Conservation (phyloP, 2,113 vertebrate genomes). For the Phaethornis superciliosus region DNA sequence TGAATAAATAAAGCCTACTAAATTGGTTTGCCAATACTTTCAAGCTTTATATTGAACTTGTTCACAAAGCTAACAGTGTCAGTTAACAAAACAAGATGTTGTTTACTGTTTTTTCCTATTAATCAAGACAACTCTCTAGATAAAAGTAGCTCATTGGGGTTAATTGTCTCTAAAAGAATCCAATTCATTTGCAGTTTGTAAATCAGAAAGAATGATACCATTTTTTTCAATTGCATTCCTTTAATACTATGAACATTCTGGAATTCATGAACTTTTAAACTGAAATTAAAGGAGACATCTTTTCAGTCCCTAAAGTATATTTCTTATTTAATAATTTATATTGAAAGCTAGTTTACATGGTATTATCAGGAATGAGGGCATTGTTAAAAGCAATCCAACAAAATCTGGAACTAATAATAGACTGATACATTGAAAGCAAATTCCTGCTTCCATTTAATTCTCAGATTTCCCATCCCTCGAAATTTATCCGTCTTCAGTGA, state of each 20-base stretch:
- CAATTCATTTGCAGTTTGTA: not conserved
- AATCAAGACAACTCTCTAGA: conserved; percentile 8
- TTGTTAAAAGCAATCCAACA: not conserved
- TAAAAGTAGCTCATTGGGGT: conserved; percentile 12
- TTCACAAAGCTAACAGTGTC: not conserved
- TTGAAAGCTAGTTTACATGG: not conserved
- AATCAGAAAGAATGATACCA: not conserved
- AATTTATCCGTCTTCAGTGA: not conserved
- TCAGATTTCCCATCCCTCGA: not conserved
- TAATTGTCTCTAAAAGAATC: conserved; percentile 3
- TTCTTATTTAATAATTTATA: not conserved
- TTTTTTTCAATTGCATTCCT: not conserved
- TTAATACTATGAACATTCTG: not conserved
- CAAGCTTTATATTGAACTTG: not conserved
- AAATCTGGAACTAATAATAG: not conserved
- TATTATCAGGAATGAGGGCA: not conserved
- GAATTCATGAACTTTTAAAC: not conserved
- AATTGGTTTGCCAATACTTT: conserved; percentile 17
- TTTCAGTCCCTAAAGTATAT: not conserved
- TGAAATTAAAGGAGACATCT: not conserved
- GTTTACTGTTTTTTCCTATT: conserved; percentile 22
- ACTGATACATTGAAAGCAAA: not conserved
- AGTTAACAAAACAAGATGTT: conserved; percentile 36
- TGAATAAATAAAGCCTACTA: conserved; percentile 43
- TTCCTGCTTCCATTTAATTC: not conserved